These are phyloP conservation scores for Heliothis peltigera DNA, from an alignment of 2,888 invertebrate species.

Conservation along the genomic window DNA sequence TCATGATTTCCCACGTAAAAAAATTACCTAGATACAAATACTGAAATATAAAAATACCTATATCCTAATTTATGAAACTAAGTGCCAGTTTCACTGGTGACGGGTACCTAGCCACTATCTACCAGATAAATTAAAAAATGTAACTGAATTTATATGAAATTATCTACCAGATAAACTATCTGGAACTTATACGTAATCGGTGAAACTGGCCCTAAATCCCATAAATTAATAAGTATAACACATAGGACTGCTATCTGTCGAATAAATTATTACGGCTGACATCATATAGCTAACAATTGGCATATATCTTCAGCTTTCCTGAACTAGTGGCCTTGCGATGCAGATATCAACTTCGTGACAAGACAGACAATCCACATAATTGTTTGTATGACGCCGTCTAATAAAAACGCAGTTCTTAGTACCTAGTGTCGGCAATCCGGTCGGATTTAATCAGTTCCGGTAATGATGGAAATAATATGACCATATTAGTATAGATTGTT, in stretches of 20 bases:
- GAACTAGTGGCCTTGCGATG: slow-evolving; percentile 44
- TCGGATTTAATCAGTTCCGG: slow-evolving; percentile 25
- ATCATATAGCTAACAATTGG: slow-evolving; percentile 33
- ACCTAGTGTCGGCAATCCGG: slow-evolving; percentile 32
- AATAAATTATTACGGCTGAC: slow-evolving; percentile 43
- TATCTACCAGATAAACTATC: no score
- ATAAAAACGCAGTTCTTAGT: slow-evolving; percentile 42
- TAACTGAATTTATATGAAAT: no score
- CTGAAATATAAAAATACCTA: no score
- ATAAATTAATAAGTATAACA: background rate
- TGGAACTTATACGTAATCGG: no score
- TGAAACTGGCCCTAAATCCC: no score
- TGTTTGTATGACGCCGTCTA: slow-evolving; percentile 24
- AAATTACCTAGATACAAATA: no score
- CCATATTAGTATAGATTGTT: background rate
- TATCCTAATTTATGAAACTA: no score
- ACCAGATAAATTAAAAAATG: no score
- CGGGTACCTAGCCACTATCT: no score
- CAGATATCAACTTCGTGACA: slow-evolving; percentile 54
- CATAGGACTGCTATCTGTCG: slow-evolving; percentile 22
- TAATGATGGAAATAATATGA: slow-evolving; percentile 17
- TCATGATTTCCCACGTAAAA: no score
- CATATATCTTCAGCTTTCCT: slow-evolving; percentile 39
- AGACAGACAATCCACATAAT: slow-evolving; percentile 30
- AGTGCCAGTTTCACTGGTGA: no score